Evolutionary conservation across 2,888 invertebrate species (phyloP).

Genomic region (Phoronis australis): DNA sequence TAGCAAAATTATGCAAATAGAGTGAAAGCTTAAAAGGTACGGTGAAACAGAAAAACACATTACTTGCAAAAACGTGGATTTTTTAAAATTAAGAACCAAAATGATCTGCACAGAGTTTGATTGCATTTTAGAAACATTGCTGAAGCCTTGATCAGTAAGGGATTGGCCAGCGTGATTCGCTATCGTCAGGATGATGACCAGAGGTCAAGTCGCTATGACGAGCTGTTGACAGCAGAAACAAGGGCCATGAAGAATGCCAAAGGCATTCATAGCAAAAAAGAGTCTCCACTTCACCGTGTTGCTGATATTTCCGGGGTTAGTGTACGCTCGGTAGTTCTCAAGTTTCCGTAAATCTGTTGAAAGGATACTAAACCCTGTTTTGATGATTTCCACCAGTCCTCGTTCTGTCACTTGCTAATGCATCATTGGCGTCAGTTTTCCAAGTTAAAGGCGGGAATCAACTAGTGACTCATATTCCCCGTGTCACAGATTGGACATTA

Average conservation of each 20-base stretch:
- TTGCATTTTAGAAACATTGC: conserved; percentile 72
- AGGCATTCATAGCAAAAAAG: conserved; percentile 62
- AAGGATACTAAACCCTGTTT: too few species aligned
- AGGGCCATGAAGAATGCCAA: conserved; percentile 76
- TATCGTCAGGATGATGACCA: conserved; percentile 95
- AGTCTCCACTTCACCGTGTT: conserved; percentile 73
- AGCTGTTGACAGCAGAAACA: conserved; percentile 83
- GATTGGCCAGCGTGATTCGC: conserved; percentile 84
- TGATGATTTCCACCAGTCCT: too few species aligned
- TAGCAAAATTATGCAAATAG: too few species aligned
- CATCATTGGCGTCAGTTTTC: too few species aligned
- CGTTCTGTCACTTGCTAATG: too few species aligned
- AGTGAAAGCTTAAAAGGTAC: too few species aligned
- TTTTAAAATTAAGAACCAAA: not conserved
- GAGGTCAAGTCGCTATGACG: conserved; percentile 88
- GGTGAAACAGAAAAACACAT: too few species aligned
- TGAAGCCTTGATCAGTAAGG: conserved; percentile 86
- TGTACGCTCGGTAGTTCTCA: not conserved
- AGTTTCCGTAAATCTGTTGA: too few species aligned
- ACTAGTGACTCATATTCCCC: too few species aligned
- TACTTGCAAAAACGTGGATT: too few species aligned
- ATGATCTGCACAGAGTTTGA: not conserved
- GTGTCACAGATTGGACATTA: too few species aligned
- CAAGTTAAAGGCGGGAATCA: too few species aligned
- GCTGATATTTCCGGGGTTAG: conserved; percentile 73